Percentiles rank a stretch among this genome's conserved stretches.
Evolutionary conservation across 2,888 invertebrate genomes (phyloP).

Genomic region (Polydrusus cervinus): DNA sequence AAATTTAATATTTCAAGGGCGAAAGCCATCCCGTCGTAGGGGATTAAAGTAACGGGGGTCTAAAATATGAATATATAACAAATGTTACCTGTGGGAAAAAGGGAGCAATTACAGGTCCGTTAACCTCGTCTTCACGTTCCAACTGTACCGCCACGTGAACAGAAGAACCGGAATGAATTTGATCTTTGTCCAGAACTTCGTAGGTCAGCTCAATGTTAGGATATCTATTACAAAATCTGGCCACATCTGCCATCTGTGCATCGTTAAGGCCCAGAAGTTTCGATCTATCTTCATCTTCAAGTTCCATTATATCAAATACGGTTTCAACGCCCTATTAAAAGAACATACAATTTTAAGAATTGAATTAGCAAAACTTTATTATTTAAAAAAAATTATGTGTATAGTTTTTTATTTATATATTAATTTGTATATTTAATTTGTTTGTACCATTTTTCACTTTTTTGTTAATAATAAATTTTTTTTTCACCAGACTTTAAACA

Average conservation of each 20-base stretch:
- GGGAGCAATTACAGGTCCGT: constrained; percentile 97
- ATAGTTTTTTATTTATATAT: no score
- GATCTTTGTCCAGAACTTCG: constrained; percentile 88
- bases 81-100: constrained; percentile 92
- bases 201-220: constrained; percentile 98
- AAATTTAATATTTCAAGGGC: no score
- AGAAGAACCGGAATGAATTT: constrained; percentile 86
- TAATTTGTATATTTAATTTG: no score
- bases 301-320: constrained; percentile 96
- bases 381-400: no score
- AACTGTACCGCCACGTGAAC: constrained; percentile 93
- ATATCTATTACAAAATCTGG: constrained; percentile 98
- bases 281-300: constrained; percentile 92
- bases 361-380: no score
- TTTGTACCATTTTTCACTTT: no score
- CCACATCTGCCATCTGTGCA: constrained; percentile 96
- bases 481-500: no score
- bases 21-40: no score
- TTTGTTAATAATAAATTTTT: no score
- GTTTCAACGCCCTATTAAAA: constrained; percentile 83
- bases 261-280: constrained; percentile 87
- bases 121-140: constrained; percentile 97
- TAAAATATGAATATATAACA: no score
- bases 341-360: not conserved
- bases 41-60: no score